Evolutionary conservation across 2,113 vertebrate species (phyloP), one percentile per base, ranked within the genome.

Genomic region (Onychorhynchus coronatus): DNA sequence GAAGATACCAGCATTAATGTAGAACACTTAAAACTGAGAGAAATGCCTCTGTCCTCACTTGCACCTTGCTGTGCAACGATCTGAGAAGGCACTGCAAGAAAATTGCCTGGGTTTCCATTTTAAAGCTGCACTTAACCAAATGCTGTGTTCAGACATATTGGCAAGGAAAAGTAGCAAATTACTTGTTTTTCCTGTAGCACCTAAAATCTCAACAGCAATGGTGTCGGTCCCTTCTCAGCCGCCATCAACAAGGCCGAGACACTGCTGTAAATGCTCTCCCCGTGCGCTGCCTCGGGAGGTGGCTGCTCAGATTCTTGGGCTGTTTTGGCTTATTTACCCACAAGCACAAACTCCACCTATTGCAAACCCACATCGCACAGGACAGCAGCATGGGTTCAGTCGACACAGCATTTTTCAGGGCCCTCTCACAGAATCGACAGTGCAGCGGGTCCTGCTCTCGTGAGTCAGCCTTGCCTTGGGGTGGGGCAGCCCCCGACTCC

Each of bases 81-180:
- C 91, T 82, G 94, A 97, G 95, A 75, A 96, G 88, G 44, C 85
- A 92, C 93, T 88, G 93, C 92, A 95, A 96, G 91, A 93, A 98
- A 97, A 97, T 71, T 83, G 95, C 94, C 97, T 89, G 81, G 83
- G 88, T 97, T 98, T 97, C 95, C 91, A 73, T 96, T 96, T 94
- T 87, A 95, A 89, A 96, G 93, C 96, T 77, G 94, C 84, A 82
- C 91, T 96, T 97, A 93, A 88, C 85, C 94, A 94, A 96, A 96
- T 63, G 42, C 87, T 24, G 49, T 96, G 95, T 93, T 89, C 92
- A 70, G 88, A 56, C 73, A 75, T 33, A 71, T 0, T 31, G 91
- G 85, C 62, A 65, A 82, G 52, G 44, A 56, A 76, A 87, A 93
- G 24, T 7, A 92, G 91, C 73, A n/a, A 70, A 93, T 53, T 24